phyloP scores from a whole-genome alignment of 2,888 invertebrate genomes.

The Aspidiotus destructor region DNA sequence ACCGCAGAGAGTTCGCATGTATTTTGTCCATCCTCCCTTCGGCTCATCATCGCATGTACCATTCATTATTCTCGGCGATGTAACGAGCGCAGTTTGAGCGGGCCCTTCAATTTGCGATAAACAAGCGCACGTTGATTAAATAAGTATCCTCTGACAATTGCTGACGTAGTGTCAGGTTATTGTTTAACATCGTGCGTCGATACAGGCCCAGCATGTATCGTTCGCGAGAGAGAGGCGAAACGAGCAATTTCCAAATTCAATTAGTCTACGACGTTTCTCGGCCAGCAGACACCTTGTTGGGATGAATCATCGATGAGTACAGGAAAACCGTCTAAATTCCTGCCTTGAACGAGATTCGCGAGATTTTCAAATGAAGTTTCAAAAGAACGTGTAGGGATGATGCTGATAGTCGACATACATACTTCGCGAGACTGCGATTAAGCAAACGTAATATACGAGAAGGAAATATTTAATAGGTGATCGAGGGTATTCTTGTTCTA shows the following conservation, averaged over 20 bases:
- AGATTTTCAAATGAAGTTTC: no score
- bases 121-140: constrained; percentile 31
- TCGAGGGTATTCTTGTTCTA: no score
- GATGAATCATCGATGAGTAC: no score
- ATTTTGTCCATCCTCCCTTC: constrained; percentile 16
- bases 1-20: constrained; percentile 10
- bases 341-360: no score
- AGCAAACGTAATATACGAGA: no score
- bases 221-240: not conserved
- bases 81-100: constrained; percentile 3
- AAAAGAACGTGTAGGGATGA: no score
- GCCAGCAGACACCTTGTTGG: no score
- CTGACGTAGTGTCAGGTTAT: constrained; percentile 29
- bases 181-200: constrained; percentile 17
- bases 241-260: constrained; percentile 4
- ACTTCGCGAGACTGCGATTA: no score
- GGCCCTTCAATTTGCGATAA: constrained; percentile 30
- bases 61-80: constrained; percentile 29
- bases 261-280: not conserved
- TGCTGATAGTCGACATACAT: no score
- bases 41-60: constrained; percentile 24
- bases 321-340: no score
- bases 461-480: no score
- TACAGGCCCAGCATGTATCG: not conserved
- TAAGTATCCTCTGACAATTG: constrained; percentile 29